A percentile compares a stretch with the other conserved stretches of the same genome.
Evolutionary conservation across 1,140 invertebrate genomes (phyloP).

Genomic region (Capitella teleta): DNA sequence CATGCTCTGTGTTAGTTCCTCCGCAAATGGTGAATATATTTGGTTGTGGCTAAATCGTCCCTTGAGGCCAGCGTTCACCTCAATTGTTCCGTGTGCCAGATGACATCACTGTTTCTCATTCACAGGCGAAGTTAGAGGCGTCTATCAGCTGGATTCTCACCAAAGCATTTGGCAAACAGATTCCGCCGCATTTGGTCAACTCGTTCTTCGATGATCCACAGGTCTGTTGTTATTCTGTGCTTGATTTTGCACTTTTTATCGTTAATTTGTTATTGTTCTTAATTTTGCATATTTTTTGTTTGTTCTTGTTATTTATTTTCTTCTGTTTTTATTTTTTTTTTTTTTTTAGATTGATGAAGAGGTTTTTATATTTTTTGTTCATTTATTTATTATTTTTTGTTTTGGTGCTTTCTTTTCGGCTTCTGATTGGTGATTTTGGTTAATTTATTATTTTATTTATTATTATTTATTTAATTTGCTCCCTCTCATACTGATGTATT

Average conservation of each 20-base stretch:
- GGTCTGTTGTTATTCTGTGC: not conserved
- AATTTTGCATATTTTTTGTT: not conserved
- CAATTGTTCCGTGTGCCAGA: no score
- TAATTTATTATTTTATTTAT: not conserved
- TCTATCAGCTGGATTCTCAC: slow-evolving; percentile 94
- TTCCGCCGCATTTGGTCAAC: slow-evolving; percentile 64
- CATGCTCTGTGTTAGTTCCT: no score
- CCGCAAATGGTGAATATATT: no score
- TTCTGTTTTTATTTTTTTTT: not conserved
- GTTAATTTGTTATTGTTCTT: not conserved
- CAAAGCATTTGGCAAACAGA: slow-evolving; percentile 90
- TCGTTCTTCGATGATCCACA: not conserved
- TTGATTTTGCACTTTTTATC: not conserved
- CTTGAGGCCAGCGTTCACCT: no score
- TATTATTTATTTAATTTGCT: not conserved
- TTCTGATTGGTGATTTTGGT: not conserved
- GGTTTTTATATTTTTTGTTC: not conserved
- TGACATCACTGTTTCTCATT: no score
- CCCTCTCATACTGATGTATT: not conserved
- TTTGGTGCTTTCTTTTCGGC: not conserved
- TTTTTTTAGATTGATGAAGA: not conserved
- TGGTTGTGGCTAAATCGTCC: no score
- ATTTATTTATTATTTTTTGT: not conserved
- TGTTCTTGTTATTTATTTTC: not conserved
- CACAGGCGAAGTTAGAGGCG: slow-evolving; percentile 90